phyloP scores from a whole-genome alignment of 2,113 vertebrate genomes.

The Beaufortia kweichowensis region DNA sequence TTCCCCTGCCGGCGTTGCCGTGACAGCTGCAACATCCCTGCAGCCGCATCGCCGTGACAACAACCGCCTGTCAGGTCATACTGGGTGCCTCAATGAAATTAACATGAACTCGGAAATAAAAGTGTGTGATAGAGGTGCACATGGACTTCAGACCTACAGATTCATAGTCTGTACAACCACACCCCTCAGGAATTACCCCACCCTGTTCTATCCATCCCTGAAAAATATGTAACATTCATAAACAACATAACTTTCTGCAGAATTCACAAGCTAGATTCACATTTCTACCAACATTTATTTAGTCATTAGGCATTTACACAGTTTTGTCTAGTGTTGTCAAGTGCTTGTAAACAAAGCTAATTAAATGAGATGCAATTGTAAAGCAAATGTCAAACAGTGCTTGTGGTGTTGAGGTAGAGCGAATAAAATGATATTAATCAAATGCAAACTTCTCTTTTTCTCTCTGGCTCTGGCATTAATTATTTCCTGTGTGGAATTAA shows the following conservation, averaged over 20 bases:
- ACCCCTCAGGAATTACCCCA: too few species aligned
- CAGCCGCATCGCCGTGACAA: neutral
- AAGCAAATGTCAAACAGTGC: constrained; percentile 26
- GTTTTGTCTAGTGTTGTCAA: constrained; percentile 8
- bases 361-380: constrained; percentile 25
- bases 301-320: constrained; percentile 22
- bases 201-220: too few species aligned
- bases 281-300: neutral
- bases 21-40: constrained; percentile 26
- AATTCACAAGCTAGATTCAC: neutral
- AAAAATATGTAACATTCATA: too few species aligned
- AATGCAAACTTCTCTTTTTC: neutral
- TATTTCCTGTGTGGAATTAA: neutral
- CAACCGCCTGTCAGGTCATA: constrained; percentile 14
- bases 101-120: neutral
- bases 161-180: too few species aligned
- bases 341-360: constrained; percentile 28
- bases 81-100: neutral
- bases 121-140: too few species aligned
- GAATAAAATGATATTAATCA: constrained; percentile 28
- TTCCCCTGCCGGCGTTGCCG: constrained; percentile 9
- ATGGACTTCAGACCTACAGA: neutral
- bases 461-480: neutral
- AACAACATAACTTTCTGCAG: neutral
- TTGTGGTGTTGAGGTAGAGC: constrained; percentile 13